These are phyloP conservation scores for Kryptopterus vitreolus DNA, from an alignment of 2,797 vertebrate species.

Conservation along the genomic window DNA sequence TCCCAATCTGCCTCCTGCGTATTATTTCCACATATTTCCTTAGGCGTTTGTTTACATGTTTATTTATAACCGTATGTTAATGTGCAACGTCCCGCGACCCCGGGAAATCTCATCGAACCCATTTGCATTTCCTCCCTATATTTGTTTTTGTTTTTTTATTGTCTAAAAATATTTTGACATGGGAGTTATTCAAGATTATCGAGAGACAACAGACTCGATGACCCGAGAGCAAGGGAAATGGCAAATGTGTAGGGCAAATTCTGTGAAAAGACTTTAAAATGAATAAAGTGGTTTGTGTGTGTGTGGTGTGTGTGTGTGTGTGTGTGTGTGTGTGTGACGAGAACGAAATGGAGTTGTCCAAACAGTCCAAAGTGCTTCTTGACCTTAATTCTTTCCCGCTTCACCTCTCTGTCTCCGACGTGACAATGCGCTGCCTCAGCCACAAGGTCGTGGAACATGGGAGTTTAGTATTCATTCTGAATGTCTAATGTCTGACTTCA, in stretches of 20 bases:
- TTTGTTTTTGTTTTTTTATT: neutral
- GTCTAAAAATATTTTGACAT: conserved; percentile 30
- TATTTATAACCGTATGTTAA: conserved; percentile 1
- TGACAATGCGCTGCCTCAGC: conserved; percentile 11
- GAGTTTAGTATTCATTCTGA: conserved; percentile 26
- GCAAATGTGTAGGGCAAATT: conserved; percentile 19
- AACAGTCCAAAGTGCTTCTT: conserved; percentile 14
- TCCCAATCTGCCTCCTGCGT: too few relatives aligned
- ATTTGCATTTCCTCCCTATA: neutral
- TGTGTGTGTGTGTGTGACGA: neutral
- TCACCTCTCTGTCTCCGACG: conserved; percentile 21
- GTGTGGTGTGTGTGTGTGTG: neutral
- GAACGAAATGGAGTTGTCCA: conserved; percentile 22
- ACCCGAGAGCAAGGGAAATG: neutral
- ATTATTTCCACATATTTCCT: neutral
- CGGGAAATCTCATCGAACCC: neutral
- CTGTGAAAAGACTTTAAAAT: conserved; percentile 9
- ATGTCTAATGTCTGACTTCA: conserved; percentile 40
- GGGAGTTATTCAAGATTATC: conserved; percentile 19
- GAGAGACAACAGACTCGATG: neutral
- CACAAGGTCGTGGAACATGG: conserved; percentile 20
- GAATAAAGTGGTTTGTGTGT: neutral
- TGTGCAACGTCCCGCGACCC: neutral
- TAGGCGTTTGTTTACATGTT: neutral
- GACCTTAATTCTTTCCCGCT: conserved; percentile 19